These are phyloP conservation scores for Cephus rjabovi DNA, from an alignment of 2,888 invertebrate species.

Conservation along the genomic window DNA sequence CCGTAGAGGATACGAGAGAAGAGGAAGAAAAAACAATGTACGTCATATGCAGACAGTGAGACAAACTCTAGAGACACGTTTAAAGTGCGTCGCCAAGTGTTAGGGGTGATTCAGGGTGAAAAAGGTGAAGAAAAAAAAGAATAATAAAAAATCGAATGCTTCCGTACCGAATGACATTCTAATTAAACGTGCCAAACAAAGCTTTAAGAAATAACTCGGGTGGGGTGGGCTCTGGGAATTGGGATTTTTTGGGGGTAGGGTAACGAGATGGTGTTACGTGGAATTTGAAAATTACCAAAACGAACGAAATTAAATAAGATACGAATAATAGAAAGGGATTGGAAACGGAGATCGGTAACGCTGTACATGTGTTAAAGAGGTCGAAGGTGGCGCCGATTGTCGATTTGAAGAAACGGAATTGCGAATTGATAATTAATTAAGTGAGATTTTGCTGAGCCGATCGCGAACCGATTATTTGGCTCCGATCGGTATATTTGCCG, in stretches of 20 bases:
- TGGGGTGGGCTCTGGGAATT: background rate
- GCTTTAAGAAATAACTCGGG: constrained; percentile 49
- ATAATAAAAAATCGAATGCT: constrained; percentile 54
- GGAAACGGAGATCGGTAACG: background rate
- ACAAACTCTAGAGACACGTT: background rate
- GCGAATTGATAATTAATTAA: constrained; percentile 2
- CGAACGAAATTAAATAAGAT: background rate
- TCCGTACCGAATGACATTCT: constrained; percentile 62
- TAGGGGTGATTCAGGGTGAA: constrained; percentile 35
- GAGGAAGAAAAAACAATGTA: background rate
- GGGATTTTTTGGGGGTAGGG: background rate
- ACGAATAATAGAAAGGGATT: background rate
- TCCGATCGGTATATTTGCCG: background rate
- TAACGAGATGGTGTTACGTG: background rate
- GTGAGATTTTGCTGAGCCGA: background rate
- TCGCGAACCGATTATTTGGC: background rate
- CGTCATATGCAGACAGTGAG: background rate
- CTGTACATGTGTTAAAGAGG: background rate
- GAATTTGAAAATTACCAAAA: background rate
- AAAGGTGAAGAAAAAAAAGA: constrained; percentile 21
- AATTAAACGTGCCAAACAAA: constrained; percentile 64
- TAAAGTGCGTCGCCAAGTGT: background rate
- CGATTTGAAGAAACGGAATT: background rate
- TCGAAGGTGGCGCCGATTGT: background rate
- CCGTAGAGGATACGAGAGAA: background rate